Conservation (phyloP, 2,113 vertebrate species). For the Ictalurus furcatus region DNA sequence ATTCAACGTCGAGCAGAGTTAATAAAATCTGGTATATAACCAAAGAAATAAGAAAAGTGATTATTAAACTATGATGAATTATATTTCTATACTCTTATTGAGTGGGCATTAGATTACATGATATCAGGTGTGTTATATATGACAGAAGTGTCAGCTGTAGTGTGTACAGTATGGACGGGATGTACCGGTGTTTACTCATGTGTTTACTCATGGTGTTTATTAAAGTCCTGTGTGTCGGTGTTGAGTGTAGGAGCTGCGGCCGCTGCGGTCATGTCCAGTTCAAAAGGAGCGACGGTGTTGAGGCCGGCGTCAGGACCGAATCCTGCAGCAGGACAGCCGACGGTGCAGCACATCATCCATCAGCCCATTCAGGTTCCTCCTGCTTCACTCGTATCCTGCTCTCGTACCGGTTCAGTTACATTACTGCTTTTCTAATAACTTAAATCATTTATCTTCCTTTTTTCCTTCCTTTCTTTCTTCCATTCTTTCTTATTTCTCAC, state of each 20-base stretch:
- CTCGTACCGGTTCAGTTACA: neutral
- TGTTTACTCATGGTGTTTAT: neutral
- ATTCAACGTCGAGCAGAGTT: too few species aligned
- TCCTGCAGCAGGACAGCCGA: constrained; percentile 82
- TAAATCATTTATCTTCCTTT: neutral
- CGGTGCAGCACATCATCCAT: constrained; percentile 94
- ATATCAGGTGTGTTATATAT: too few species aligned
- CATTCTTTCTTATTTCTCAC: neutral
- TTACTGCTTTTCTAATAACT: neutral
- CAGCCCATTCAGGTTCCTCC: constrained; percentile 86
- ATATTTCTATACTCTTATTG: too few species aligned
- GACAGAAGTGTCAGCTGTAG: too few species aligned
- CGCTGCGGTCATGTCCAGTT: constrained; percentile 96
- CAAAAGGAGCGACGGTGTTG: constrained; percentile 90
- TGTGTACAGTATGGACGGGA: too few species aligned
- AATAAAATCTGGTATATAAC: neutral
- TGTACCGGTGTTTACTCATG: neutral
- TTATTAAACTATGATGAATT: too few species aligned
- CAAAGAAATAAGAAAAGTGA: neutral
- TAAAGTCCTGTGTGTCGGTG: neutral
- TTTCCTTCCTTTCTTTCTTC: neutral
- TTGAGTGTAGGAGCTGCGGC: constrained; percentile 84
- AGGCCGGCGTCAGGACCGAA: constrained; percentile 86
- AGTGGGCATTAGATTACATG: too few species aligned
- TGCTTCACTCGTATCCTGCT: neutral